Evolutionary conservation across 2,888 invertebrate species (phyloP), one percentile per base, ranked within the genome.

Genomic region (Protodeltote pygarga): DNA sequence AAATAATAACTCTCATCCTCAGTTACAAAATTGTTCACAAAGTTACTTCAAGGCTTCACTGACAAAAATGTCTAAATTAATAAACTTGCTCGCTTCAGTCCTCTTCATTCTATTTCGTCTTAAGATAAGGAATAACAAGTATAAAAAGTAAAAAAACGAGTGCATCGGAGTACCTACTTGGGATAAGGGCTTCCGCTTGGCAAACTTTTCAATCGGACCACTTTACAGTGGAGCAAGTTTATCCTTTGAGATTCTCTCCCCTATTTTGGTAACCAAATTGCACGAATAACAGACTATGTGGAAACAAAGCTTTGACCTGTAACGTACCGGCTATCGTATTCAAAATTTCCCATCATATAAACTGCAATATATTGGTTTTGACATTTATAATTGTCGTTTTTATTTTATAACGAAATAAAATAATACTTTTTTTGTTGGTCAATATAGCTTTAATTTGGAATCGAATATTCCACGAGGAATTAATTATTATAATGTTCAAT

Each of bases 231-330:
- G 65, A 66, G 68, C 57, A 76, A 82, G 70, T 84, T 81, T 78
- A 77, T 77, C 77, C 81, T 81, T 78, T 80, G 78, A 78, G 76
- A 74, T 65, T 10, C 38, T 31, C 40, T 21, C 61, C 63, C 67
- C 74, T 79, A 66, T 79, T 85, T 85, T 83, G 81, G 79, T 84
- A 74, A 85, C 79, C 82, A 83, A 85, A 84, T 86, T 75, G 76
- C 64, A 68, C 55, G 61, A 66, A 68, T 53, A 67, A 63, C 48
- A 52, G 41, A 20, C 58, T 50, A 54, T 44, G 48, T 57, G 46
- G 53, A 66, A 70, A 72, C 70, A 78, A 73, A 72, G 71, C 59
- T 72, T 67, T 68, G 68, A 63, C 28, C 44, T 24, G 40, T 42
- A 48, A 33, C 44, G 5, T 5, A 17, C 23, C n/a, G n/a, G n/a